phyloP scores from a whole-genome alignment of 1,140 invertebrate genomes.

The Epicauta chinensis region DNA sequence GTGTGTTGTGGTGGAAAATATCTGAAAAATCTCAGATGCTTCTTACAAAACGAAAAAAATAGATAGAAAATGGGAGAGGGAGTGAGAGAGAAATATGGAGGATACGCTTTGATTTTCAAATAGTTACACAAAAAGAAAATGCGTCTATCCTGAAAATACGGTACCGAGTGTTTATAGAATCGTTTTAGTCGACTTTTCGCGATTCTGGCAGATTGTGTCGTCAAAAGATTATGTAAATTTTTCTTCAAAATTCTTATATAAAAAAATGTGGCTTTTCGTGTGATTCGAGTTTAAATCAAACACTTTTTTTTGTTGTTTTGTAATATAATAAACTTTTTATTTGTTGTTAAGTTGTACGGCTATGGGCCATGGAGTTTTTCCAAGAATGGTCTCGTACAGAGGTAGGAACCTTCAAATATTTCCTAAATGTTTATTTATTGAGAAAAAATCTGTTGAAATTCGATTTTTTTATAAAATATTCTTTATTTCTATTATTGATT shows the following conservation, averaged over 20 bases:
- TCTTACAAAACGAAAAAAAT: too few relatives aligned
- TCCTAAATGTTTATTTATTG: too few relatives aligned
- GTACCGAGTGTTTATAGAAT: neutral
- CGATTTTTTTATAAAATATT: too few relatives aligned
- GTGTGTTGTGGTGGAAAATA: too few relatives aligned
- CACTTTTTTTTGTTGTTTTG: conserved; percentile 8
- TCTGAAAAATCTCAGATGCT: too few relatives aligned
- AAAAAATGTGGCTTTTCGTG: neutral
- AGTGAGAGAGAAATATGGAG: too few relatives aligned
- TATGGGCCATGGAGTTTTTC: conserved; percentile 39
- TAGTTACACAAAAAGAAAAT: too few relatives aligned
- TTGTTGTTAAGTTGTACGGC: neutral
- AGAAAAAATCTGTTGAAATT: too few relatives aligned
- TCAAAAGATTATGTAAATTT: conserved; percentile 8
- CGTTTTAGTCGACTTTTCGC: conserved; percentile 30
- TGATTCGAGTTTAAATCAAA: conserved; percentile 1
- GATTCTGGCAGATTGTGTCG: conserved; percentile 19
- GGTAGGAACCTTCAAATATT: neutral
- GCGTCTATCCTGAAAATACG: too few relatives aligned
- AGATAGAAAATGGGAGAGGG: too few relatives aligned
- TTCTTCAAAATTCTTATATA: neutral
- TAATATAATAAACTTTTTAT: neutral
- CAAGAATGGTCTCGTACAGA: conserved; percentile 30
- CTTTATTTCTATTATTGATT: too few relatives aligned
- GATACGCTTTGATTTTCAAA: too few relatives aligned